A percentile compares a stretch with the other conserved stretches of the same genome.
phyloP scores from a whole-genome alignment of 1,140 invertebrate species.

The Metaphire vulgaris region DNA sequence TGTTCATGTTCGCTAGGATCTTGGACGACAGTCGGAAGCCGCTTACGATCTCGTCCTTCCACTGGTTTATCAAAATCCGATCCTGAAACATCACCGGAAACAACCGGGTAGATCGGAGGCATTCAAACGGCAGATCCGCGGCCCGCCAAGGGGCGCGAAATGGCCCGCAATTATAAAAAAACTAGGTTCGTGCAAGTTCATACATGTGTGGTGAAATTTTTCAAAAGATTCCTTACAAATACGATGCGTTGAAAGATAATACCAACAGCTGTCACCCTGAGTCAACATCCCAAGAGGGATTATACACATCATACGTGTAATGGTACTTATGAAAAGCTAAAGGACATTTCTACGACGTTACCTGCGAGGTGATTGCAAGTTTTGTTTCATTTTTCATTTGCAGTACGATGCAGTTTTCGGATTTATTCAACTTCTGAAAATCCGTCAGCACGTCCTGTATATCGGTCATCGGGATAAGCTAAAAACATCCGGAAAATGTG shows the following conservation, averaged over 20 bases:
- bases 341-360: too few relatives aligned
- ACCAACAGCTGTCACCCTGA: too few relatives aligned
- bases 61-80: constrained; percentile 51
- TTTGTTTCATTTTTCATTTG: constrained; percentile 49
- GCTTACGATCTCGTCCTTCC: constrained; percentile 52
- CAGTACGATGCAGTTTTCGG: constrained; percentile 51
- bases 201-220: too few relatives aligned
- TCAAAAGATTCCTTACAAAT: too few relatives aligned
- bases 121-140: too few relatives aligned
- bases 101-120: not conserved
- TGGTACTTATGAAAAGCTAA: too few relatives aligned
- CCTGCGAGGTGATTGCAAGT: constrained; percentile 50
- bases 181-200: too few relatives aligned
- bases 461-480: constrained; percentile 52
- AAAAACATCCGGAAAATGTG: constrained; percentile 6
- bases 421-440: constrained; percentile 53
- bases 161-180: too few relatives aligned
- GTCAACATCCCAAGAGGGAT: too few relatives aligned
- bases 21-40: constrained; percentile 48
- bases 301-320: too few relatives aligned
- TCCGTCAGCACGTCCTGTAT: constrained; percentile 50
- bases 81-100: constrained; percentile 39
- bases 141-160: too few relatives aligned
- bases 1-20: constrained; percentile 52
- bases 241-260: too few relatives aligned